A percentile compares a stretch with the other conserved stretches of the same genome.
Evolutionary conservation across 2,888 invertebrate species (phyloP).

Genomic region (Fabriciana adippe): DNA sequence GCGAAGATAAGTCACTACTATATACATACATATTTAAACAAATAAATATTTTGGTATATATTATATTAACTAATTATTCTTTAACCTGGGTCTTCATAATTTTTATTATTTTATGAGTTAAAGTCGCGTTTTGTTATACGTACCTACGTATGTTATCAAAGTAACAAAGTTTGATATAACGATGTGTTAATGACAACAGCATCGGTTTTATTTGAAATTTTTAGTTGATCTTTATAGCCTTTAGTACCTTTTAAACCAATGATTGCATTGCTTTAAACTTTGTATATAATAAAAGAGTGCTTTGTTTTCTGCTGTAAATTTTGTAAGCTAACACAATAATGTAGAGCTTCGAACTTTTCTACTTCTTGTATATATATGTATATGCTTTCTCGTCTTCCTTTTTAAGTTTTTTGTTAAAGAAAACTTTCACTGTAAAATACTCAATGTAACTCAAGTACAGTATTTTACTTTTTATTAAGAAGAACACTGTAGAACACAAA

Average conservation of each 20-base stretch:
- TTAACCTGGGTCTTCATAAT: no score
- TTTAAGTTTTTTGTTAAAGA: conserved; percentile 7
- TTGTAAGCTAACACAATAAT: conserved; percentile 11
- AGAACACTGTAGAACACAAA: conserved; percentile 12
- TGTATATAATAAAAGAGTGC: conserved; percentile 11
- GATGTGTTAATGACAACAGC: conserved; percentile 67
- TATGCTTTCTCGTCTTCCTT: not conserved
- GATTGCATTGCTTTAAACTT: conserved; percentile 21
- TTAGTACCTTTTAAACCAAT: conserved; percentile 47
- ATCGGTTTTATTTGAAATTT: conserved; percentile 76
- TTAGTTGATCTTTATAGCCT: conserved; percentile 52
- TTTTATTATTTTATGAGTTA: no score
- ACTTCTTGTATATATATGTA: conserved; percentile 2
- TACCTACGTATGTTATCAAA: conserved; percentile 1
- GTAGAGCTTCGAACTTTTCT: conserved; percentile 7
- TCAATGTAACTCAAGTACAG: not conserved
- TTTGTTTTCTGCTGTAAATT: conserved; percentile 11
- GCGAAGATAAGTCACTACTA: no score
- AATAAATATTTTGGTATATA: no score
- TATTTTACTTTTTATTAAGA: not conserved
- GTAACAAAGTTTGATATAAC: conserved; percentile 56
- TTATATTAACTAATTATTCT: no score
- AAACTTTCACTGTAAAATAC: conserved; percentile 7
- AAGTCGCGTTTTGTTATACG: no score
- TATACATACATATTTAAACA: no score